These are phyloP conservation scores for Zaprionus camerounensis DNA, from an alignment of 1,140 invertebrate species.

Conservation along the genomic window DNA sequence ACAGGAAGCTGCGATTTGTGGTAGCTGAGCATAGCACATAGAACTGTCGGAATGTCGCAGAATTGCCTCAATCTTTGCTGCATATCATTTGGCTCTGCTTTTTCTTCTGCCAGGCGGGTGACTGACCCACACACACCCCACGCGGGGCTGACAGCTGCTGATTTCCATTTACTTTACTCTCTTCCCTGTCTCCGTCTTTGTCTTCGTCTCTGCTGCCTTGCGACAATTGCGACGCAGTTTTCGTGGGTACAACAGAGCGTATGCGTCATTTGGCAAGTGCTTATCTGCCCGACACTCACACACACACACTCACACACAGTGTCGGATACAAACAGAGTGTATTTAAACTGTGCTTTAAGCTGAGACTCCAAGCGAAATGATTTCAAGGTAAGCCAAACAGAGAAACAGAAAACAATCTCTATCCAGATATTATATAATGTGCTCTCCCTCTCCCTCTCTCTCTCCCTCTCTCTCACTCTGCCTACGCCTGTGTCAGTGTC, in stretches of 20 bases:
- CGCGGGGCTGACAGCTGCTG: conserved; percentile 13
- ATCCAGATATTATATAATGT: conserved; percentile 54
- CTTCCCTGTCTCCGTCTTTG: neutral
- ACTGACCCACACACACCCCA: conserved; percentile 33
- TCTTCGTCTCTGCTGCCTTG: neutral
- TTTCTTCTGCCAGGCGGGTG: conserved; percentile 13
- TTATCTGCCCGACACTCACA: conserved; percentile 25
- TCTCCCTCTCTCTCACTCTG: neutral
- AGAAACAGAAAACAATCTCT: conserved; percentile 27
- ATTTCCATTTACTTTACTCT: conserved; percentile 23
- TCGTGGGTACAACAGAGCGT: conserved; percentile 36
- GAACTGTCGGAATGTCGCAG: conserved; percentile 1
- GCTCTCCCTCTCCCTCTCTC: neutral
- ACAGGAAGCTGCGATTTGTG: neutral
- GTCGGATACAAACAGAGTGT: neutral
- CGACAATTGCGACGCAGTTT: conserved; percentile 59
- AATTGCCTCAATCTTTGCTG: conserved; percentile 10
- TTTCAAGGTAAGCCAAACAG: conserved; percentile 43
- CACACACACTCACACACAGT: neutral
- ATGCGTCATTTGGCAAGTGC: conserved; percentile 61
- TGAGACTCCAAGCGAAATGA: conserved; percentile 14
- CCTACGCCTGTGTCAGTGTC: neutral
- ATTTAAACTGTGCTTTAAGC: conserved; percentile 26
- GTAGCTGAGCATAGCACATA: neutral
- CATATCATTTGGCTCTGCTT: conserved; percentile 4